Evolutionary conservation across 2,888 invertebrate species (phyloP), one percentile per base, ranked within the genome.

Genomic region (Nomada flava): DNA sequence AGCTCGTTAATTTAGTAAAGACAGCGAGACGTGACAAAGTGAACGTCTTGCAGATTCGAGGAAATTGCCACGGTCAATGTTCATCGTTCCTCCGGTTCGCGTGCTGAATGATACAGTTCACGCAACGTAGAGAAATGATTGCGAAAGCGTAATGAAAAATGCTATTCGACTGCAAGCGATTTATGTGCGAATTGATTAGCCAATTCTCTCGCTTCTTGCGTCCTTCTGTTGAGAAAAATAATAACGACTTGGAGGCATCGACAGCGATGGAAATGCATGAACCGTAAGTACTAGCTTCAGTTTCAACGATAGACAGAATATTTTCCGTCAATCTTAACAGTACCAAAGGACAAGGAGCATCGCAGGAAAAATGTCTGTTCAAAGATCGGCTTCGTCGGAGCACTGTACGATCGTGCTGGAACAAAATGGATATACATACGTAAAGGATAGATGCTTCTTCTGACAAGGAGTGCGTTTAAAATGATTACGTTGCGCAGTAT

Each of bases 61-160:
- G 89, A 89, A 90, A 89, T 86, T 84, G 86, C 85, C 83, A 88
- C 85, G 89, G 87, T 88, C 87, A 89, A 90, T 86, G 89, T 88
- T 87, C 88, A 88, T 79, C 79, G 73, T 80, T 81, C 77, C 65
- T 57, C 60, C 53, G 62, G 67, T 74, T 74, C 68, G 72, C 82
- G 82, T 57, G 72, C 20, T 20, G 57, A 59, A 50, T 57, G 80
- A 77, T 62, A 74, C 63, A 62, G 68, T 64, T 69, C 69, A 68
- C 69, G 75, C 76, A 71, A 75, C 52, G 26, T 23, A 13, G n/a
- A 42, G 47, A 20, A 81, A 53, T 26, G 71, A 76, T 76, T 72
- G 67, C 64, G 52, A 68, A 50, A 67, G 11, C 29, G n/a, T 13
- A 50, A 52, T 18, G 23, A 71, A 76, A 71, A 74, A 55, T 26